Evolutionary conservation across 1,140 invertebrate species (phyloP).

Genomic region (Bombus haemorrhoidalis): DNA sequence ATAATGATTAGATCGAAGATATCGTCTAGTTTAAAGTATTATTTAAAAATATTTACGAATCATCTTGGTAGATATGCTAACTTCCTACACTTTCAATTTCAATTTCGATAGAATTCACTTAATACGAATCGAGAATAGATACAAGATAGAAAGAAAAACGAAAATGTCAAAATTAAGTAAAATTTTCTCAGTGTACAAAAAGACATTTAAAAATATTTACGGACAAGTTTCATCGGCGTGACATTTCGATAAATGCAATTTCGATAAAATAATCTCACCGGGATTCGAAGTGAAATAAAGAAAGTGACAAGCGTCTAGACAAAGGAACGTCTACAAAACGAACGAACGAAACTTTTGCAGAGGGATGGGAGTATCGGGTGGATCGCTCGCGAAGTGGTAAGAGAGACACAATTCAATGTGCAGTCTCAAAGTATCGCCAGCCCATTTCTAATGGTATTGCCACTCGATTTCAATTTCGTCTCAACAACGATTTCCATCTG

Average conservation of each 20-base stretch:
- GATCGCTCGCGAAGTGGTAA: conserved; percentile 24
- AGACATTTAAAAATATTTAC: not conserved
- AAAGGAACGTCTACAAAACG: not conserved
- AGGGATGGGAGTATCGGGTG: conserved; percentile 18
- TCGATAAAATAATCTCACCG: not conserved
- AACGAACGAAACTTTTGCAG: conserved; percentile 28
- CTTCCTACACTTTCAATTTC: too few species aligned
- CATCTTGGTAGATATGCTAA: too few species aligned
- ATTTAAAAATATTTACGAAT: too few species aligned
- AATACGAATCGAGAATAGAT: not conserved
- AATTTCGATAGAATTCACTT: not conserved
- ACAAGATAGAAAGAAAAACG: not conserved
- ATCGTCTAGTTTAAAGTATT: too few species aligned
- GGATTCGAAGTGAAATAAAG: not conserved
- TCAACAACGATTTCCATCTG: conserved; percentile 56
- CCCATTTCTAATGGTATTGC: conserved; percentile 64
- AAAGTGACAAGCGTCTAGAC: not conserved
- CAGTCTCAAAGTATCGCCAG: conserved; percentile 46
- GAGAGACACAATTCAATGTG: conserved; percentile 51
- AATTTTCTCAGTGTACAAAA: not conserved
- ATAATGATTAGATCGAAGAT: not conserved
- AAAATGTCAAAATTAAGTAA: not conserved
- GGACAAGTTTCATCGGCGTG: not conserved
- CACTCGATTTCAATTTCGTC: conserved; percentile 64
- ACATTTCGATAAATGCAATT: not conserved